Conservation (phyloP, 2,113 vertebrate species). For the Solenodon paradoxus region DNA sequence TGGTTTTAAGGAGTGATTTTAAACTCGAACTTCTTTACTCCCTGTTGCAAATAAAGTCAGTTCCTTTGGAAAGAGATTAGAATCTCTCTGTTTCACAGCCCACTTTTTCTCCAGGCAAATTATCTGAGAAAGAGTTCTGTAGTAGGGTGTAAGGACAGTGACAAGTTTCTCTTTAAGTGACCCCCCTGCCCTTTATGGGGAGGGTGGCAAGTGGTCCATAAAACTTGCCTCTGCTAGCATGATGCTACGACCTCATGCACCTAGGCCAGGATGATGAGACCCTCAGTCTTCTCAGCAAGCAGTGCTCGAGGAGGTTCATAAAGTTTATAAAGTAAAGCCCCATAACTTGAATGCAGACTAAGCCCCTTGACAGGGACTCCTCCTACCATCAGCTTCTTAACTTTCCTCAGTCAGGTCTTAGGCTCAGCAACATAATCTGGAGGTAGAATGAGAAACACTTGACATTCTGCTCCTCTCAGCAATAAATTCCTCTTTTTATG, state of each 20-base stretch:
- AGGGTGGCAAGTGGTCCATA: neutral
- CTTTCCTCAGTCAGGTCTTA: neutral
- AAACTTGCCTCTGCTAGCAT: neutral
- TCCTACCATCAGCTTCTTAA: too few species aligned
- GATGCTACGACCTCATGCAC: neutral
- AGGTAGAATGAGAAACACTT: fast-evolving
- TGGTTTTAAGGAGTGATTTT: neutral
- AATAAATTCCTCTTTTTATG: neutral
- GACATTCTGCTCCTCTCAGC: neutral
- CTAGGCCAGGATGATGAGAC: neutral
- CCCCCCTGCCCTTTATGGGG: too few species aligned
- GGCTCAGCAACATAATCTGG: neutral
- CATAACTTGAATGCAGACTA: too few species aligned
- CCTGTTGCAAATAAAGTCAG: neutral
- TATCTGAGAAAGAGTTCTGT: neutral
- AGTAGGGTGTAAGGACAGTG: neutral
- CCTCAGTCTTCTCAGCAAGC: neutral
- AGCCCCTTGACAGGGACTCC: too few species aligned
- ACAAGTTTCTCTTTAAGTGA: neutral
- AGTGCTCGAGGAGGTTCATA: neutral
- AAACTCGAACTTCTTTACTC: neutral
- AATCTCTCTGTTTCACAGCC: neutral
- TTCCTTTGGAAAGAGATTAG: neutral
- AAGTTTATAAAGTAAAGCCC: neutral
- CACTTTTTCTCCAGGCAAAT: neutral